Evolutionary conservation across 2,113 vertebrate genomes (phyloP), one percentile per base, ranked within the genome.

Genomic region (Paradoxurus hermaphroditus): DNA sequence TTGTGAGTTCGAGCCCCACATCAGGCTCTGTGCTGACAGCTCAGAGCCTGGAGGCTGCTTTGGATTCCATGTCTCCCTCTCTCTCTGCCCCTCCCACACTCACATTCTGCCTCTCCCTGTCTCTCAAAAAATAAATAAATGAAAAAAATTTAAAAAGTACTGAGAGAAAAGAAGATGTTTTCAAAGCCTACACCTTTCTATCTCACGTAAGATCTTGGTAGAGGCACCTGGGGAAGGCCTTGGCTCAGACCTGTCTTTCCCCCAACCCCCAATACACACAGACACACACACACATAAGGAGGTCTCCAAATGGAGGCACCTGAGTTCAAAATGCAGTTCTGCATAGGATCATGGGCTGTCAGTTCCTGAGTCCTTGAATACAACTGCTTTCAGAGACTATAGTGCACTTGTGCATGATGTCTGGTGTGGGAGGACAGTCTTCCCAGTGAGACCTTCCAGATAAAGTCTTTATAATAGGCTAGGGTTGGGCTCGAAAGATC

Each of bases 281-380:
- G 23, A 73, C 7, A 94, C 31, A 31, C 46, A 36, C 21, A 73
- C 39, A 73, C 25, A 23, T n/a, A 59, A 56, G 14, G 19, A 68
- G n/a, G 21, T 25, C 14, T 44, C 46, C n/a, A 3, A 6, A 46
- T 2, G 7, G 72, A 25, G 39, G 23, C 0, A 16, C 1, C 16
- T 39, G 39, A 36, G 39, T 59, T 87, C n/a, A 70, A 16, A 62
- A 21, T 62, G 8, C 25, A 77, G 44, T 75, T 21, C 27, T 39
- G 73, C 51, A 9, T 39, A 65, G 49, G 56, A 46, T 59, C 44
- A 49, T 29, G 73, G 34, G 25, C 59, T 65, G 21, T 27, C 8
- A 36, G 41, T 21, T 78, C 59, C 25, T 13, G 15, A 51, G 9
- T 51, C 34, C 25, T 90, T 90, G 73, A 36, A 14, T 36, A 15